Percentiles rank a stretch among this genome's conserved stretches.
phyloP scores from a whole-genome alignment of 1,140 invertebrate genomes.

The Druon quercuslanigerum region DNA sequence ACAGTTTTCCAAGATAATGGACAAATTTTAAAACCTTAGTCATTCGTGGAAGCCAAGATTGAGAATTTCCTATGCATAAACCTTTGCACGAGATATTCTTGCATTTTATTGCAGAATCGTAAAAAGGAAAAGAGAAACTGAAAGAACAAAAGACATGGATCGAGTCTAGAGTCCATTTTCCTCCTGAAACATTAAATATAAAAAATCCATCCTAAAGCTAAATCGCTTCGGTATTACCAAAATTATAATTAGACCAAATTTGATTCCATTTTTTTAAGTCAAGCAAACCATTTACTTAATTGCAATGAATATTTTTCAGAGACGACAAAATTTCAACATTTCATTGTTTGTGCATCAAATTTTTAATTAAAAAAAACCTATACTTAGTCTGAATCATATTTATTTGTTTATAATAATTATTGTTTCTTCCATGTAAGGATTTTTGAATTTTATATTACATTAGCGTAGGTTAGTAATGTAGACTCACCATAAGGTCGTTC shows the following conservation, averaged over 20 bases:
- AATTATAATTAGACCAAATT: too few species aligned
- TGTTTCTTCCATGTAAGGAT: too few species aligned
- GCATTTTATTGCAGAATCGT: constrained; percentile 36
- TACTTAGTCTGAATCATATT: too few species aligned
- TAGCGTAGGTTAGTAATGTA: not conserved
- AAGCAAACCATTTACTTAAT: too few species aligned
- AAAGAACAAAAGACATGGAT: constrained; percentile 4
- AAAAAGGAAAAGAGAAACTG: constrained; percentile 32
- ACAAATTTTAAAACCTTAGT: not conserved
- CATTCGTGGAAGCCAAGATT: not conserved
- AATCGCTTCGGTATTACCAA: not conserved
- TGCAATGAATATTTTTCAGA: too few species aligned
- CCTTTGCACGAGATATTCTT: constrained; percentile 33
- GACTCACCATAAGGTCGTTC: constrained; percentile 68
- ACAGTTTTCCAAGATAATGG: constrained; percentile 11
- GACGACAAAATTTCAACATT: too few species aligned
- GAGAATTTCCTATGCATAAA: constrained; percentile 52
- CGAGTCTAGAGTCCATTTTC: not conserved
- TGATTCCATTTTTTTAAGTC: too few species aligned
- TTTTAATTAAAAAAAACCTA: too few species aligned
- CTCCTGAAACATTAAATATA: not conserved
- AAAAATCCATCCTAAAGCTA: not conserved
- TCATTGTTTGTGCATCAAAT: too few species aligned
- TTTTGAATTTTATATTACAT: too few species aligned
- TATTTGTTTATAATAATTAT: too few species aligned